Base-by-base conservation (phyloP, 2,888 invertebrate genomes). In the Halocaridina rubra region DNA sequence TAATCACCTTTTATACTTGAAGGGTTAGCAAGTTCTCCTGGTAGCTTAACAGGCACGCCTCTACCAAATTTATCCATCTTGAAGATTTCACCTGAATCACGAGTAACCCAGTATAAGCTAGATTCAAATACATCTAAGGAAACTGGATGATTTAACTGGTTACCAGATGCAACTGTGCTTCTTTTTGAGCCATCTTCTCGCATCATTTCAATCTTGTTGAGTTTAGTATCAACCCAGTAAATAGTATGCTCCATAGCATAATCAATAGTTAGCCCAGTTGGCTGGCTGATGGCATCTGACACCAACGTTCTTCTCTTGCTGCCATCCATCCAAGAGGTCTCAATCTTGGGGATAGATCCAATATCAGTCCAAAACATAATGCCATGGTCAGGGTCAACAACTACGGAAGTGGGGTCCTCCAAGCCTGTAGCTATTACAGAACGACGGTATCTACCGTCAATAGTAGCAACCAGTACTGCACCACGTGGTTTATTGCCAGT, bases 301-400 rank as follows among this genome's bases (percentile, higher is more conserved):
- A 98, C 94, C 2, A 99, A 91, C 0, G 95, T 94, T 79, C 95
- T 93, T 1, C 98, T 93, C 90, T 96, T 95, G 0, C 95, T 95
- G 0, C 99, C 99, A 90, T 98, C 98, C 97, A 99, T 97, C 97
- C 98, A 98, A 1, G 97, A 94, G 3, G 95, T 94, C 91, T 98
- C 98, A 87, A 99, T 97, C 91, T 98, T 98, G 0, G 97, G 96
- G 2, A 94, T 94, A 0, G 95, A 94, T 4, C 98, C 97, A 0
- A 96, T 95, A 91, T 99, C 98, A 0, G 97, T 94, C 98, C 98
- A 99, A 91, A 96, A 97, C 93, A 98, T 94, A 82, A 91, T 89
- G 0, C 98, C 98, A 86, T 94, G 91, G 89, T 95, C 94, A 0
- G 97, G 96, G 92, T 98, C 97, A 0, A 98, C 93, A 0, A 94